phyloP scores from a whole-genome alignment of 2,113 vertebrate genomes.

The Progne subis region DNA sequence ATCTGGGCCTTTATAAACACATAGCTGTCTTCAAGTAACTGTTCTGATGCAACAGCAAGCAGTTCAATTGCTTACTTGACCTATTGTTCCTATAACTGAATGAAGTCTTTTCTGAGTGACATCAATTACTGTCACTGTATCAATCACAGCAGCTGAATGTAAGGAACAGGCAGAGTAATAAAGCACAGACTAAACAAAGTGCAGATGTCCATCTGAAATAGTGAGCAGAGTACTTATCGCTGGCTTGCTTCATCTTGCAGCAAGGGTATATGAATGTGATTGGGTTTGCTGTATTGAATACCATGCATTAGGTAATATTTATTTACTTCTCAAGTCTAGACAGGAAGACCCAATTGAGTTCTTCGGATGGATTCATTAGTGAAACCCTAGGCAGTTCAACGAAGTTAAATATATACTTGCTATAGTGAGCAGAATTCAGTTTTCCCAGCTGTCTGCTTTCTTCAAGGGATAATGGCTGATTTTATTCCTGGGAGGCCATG shows the following conservation, averaged over 20 bases:
- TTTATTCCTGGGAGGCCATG: background rate
- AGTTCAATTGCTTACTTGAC: background rate
- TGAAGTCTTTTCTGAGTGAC: background rate
- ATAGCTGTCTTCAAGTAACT: background rate
- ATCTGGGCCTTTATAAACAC: background rate
- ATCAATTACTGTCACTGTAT: background rate
- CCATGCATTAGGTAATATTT: background rate
- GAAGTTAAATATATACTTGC: conserved; percentile 12
- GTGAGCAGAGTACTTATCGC: background rate
- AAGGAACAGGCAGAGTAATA: background rate
- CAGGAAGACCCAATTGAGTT: conserved; percentile 7
- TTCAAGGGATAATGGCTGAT: background rate
- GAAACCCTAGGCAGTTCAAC: background rate
- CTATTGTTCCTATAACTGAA: background rate
- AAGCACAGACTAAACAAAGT: background rate
- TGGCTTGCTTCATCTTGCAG: background rate
- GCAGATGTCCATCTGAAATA: background rate
- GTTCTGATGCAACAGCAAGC: background rate
- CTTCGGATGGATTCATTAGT: background rate
- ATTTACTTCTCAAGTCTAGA: conserved; percentile 41
- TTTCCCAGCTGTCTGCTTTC: conserved; percentile 13
- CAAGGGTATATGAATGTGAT: background rate
- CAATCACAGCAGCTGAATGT: background rate
- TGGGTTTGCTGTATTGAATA: background rate
- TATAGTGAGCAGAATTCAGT: background rate